Base-by-base conservation (phyloP, 2,113 vertebrate genomes). In the Heptranchias perlo region DNA sequence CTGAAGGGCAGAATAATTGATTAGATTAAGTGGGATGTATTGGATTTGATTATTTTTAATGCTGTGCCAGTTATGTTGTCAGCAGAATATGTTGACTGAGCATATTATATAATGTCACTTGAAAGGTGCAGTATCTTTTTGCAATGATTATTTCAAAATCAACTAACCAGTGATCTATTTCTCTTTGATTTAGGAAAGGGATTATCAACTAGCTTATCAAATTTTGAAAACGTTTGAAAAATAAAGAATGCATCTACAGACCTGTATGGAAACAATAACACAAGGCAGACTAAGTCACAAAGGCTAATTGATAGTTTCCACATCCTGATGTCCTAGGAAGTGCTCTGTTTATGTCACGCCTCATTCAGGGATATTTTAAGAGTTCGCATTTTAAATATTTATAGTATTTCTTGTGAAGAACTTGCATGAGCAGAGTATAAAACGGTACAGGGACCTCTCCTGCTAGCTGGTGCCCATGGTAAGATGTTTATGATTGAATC, bases 21-120 rank as follows among this genome's bases (percentile, higher is more conserved):
- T 95, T 95, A 69, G 62, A 95, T 95, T 95, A 95, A 95, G 65
- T 95, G 64, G 44, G 94, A 73, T 95, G 23, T 95, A 67, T 95
- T 95, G 94, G 94, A 95, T 95, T 95, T 95, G 94, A 73, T 49
- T 95, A 73, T 89, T n/a, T 64, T 93, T 62, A 92, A 69, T 95
- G 65, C 65, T 31, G 44, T 69, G 65, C 94, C 65, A 69, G 47
- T 94, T 94, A 94, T 94, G 62, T 44, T 94, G 92, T 94, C 92
- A 94, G 92, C 65, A 58, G 65, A 95, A 52, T 95, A 73, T 73
- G 64, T 14, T 52, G 93, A 49, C n/a, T 65, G 39, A 64, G 61
- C 47, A 25, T 94, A 25, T 89, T 89, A 54, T 49, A 49, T 54
- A 65, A 73, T 49, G n/a, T 73, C 47, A 31, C 65, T 73, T 69